These are phyloP conservation scores for Lamprologus tigripictilis DNA, from an alignment of 2,113 vertebrate genomes.

Conservation along the genomic window DNA sequence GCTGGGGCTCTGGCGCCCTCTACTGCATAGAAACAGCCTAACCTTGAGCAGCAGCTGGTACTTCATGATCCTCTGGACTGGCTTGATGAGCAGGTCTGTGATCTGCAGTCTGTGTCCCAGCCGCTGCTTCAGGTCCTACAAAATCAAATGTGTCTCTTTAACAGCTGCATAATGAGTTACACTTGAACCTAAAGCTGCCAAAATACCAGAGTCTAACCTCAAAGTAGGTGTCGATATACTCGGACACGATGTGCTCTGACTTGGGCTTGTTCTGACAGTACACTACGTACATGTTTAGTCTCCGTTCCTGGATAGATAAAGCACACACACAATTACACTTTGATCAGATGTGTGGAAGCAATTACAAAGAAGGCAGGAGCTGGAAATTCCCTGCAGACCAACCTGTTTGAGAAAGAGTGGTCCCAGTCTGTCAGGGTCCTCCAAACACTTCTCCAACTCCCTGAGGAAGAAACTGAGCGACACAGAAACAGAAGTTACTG, in stretches of 20 bases:
- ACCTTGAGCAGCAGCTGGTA: constrained; percentile 98
- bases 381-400: constrained; percentile 18
- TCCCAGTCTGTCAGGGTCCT: constrained; percentile 91
- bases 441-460: constrained; percentile 96
- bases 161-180: neutral
- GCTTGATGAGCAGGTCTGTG: constrained; percentile 92
- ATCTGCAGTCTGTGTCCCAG: constrained; percentile 90
- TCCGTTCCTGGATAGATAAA: constrained; percentile 77
- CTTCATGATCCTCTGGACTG: constrained; percentile 96
- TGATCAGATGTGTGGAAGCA: neutral
- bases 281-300: constrained; percentile 97
- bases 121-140: constrained; percentile 89
- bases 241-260: constrained; percentile 95
- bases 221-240: constrained; percentile 97
- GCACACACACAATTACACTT: neutral
- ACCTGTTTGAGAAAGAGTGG: constrained; percentile 94
- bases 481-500: neutral
- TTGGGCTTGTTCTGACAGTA: constrained; percentile 99
- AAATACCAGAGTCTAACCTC: constrained; percentile 75
- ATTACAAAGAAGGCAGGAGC: neutral
- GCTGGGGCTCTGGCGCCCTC: neutral
- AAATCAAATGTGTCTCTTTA: neutral
- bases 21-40: neutral
- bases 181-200: neutral
- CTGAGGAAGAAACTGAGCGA: constrained; percentile 88